Evolutionary conservation across 37 sponge, comb jelly and placozoan genomes (phyloP).

Genomic region (Petrosia ficiformis): DNA sequence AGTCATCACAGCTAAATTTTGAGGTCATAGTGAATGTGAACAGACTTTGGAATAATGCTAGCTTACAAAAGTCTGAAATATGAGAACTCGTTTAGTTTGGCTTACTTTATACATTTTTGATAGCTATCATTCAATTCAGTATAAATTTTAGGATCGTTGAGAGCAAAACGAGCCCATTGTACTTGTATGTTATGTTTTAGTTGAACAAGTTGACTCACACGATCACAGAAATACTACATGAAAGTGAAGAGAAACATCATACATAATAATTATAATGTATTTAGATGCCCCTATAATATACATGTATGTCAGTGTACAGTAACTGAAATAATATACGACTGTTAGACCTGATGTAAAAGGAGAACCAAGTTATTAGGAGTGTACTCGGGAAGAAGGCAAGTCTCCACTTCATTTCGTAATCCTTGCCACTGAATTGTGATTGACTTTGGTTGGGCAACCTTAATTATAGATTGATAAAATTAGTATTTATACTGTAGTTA

Average conservation of each 20-base stretch:
- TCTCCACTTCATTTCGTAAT: constrained; percentile 27
- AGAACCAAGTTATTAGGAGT: constrained; percentile 42
- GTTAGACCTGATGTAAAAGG: constrained; percentile 45
- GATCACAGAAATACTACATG: constrained; percentile 55
- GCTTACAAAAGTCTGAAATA: no score
- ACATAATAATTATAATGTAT: background rate
- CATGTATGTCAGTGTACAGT: no score
- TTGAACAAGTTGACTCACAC: constrained; percentile 44
- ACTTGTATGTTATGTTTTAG: constrained; percentile 51
- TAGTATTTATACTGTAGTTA: no score
- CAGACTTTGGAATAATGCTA: no score
- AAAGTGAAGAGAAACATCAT: background rate
- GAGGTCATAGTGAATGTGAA: no score
- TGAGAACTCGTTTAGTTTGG: no score
- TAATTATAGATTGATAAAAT: no score
- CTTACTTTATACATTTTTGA: constrained; percentile 56
- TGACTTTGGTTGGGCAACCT: constrained; percentile 36
- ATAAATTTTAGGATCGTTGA: constrained; percentile 20
- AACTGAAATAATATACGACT: no score
- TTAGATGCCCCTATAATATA: no score
- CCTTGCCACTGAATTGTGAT: constrained; percentile 16
- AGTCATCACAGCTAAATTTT: no score
- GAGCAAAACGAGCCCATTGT: constrained; percentile 52
- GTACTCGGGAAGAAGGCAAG: constrained; percentile 9
- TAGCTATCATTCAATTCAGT: constrained; percentile 22